Conservation (phyloP, 2,113 vertebrate species). For the Dinomys branickii region DNA sequence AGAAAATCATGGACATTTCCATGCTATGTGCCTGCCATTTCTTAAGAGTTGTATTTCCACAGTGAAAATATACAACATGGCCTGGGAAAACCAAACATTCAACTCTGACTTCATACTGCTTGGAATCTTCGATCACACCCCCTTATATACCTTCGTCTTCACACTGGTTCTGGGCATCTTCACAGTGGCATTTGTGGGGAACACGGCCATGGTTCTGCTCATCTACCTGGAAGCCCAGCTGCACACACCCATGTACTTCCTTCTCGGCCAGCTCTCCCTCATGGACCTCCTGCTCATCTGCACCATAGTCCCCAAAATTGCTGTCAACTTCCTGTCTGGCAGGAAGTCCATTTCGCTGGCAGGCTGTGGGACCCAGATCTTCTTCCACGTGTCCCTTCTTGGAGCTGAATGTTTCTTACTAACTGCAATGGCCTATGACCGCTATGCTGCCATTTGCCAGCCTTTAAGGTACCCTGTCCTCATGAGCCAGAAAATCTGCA, state of each 20-base stretch:
- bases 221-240: conserved; percentile 75
- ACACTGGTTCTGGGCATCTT: conserved; percentile 40
- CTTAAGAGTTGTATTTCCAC: background rate
- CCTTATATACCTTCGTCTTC: conserved; percentile 42
- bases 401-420: conserved; percentile 65
- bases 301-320: conserved; percentile 78
- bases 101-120: conserved; percentile 22
- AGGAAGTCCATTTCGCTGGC: conserved; percentile 77
- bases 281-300: conserved; percentile 83
- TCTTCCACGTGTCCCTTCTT: conserved; percentile 64
- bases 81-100: background rate
- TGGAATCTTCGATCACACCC: conserved; percentile 41
- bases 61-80: background rate
- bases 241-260: conserved; percentile 79
- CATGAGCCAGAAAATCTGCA: conserved; percentile 75
- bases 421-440: conserved; percentile 78
- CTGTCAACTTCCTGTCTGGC: conserved; percentile 74
- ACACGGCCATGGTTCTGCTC: conserved; percentile 76
- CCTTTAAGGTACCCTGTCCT: conserved; percentile 80
- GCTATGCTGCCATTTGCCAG: conserved; percentile 81
- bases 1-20: background rate
- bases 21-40: background rate
- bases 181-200: conserved; percentile 23
- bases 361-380: conserved; percentile 83
- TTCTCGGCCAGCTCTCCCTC: conserved; percentile 85